Evolutionary conservation across 2,113 vertebrate genomes (phyloP).

Genomic region (Puma concolor): DNA sequence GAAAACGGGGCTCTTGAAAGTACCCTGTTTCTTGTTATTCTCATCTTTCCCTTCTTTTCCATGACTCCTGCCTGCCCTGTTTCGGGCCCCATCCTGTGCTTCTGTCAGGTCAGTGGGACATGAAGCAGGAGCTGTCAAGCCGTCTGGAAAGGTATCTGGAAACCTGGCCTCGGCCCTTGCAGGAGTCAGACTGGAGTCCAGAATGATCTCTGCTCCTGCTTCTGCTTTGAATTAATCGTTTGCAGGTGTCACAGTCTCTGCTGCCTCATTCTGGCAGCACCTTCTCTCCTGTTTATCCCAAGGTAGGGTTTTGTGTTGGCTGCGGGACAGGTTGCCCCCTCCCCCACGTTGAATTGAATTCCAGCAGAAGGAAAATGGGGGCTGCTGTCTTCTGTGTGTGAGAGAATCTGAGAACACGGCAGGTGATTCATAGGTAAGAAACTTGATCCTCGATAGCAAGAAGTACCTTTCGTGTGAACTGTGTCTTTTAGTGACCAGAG

Average conservation of each 20-base stretch:
- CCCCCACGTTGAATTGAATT: not conserved
- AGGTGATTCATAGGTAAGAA: not conserved
- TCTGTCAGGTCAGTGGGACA: not conserved
- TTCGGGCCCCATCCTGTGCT: not conserved
- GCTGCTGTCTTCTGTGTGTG: not conserved
- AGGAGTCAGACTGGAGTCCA: not conserved
- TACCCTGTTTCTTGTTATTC: not conserved
- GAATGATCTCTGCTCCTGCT: not conserved
- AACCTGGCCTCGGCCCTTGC: not conserved
- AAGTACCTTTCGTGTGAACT: not conserved
- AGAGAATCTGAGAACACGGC: not conserved
- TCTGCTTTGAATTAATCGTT: slow-evolving; percentile 27
- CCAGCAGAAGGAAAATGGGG: not conserved
- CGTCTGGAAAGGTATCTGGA: not conserved
- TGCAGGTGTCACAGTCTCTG: not conserved
- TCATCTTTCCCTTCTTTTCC: not conserved
- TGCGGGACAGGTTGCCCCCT: not conserved
- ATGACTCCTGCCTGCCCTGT: not conserved
- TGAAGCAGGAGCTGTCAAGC: not conserved
- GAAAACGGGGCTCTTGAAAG: not conserved
- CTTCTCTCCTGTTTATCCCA: not conserved
- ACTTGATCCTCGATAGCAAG: not conserved
- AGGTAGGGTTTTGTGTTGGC: not conserved
- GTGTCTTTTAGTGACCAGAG: not conserved
- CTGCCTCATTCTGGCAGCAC: not conserved